Percentiles rank a stretch among this genome's conserved stretches.
Evolutionary conservation across 2,888 invertebrate species (phyloP).

Genomic region (Hydrotaea diabolus): DNA sequence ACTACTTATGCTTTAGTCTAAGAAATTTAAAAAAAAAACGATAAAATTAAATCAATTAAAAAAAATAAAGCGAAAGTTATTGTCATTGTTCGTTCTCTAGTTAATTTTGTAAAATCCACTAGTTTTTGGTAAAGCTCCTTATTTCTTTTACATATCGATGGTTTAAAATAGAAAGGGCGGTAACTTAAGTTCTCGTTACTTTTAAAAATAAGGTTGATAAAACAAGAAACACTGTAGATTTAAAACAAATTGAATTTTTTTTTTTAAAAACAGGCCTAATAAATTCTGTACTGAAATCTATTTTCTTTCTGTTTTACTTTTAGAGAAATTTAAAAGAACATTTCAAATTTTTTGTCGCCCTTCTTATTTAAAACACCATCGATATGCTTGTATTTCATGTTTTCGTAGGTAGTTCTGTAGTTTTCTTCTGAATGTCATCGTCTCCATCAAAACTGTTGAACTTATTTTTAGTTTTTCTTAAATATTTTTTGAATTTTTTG

Average conservation of each 20-base stretch:
- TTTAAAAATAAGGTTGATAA: too few relatives aligned
- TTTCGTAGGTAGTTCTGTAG: not conserved
- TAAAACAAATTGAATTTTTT: too few relatives aligned
- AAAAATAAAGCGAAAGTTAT: not conserved
- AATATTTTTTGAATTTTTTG: not conserved
- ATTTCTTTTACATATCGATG: not conserved
- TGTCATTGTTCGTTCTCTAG: not conserved
- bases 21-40: conserved; percentile 12
- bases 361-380: too few relatives aligned
- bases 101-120: not conserved
- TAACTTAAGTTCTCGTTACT: too few relatives aligned
- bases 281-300: too few relatives aligned
- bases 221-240: too few relatives aligned
- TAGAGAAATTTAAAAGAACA: too few relatives aligned
- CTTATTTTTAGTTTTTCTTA: not conserved
- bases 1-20: not conserved
- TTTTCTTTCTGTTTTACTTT: too few relatives aligned
- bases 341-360: too few relatives aligned
- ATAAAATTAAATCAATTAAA: conserved; percentile 7
- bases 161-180: too few relatives aligned
- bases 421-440: not conserved
- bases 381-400: too few relatives aligned
- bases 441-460: not conserved
- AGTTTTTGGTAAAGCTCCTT: not conserved
- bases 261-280: too few relatives aligned